These are phyloP conservation scores for Indicator maculatus DNA, from an alignment of 2,113 vertebrate species.

Conservation along the genomic window DNA sequence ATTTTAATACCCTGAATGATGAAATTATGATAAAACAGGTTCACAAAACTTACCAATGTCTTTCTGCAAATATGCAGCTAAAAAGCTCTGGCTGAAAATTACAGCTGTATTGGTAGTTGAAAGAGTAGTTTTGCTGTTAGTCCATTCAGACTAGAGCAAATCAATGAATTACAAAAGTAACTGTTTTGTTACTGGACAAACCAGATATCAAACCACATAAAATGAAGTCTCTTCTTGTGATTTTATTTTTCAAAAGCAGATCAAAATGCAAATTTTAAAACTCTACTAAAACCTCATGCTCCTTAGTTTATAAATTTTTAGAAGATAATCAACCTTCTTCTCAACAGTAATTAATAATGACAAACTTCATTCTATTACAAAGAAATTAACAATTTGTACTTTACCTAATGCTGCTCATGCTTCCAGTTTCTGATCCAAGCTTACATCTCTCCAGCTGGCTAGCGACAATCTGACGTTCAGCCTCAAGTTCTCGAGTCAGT, in stretches of 20 bases:
- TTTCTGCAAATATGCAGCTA: neutral
- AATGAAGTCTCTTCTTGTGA: neutral
- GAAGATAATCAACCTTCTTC: neutral
- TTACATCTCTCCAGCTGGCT: constrained; percentile 99
- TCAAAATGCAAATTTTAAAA: neutral
- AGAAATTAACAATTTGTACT: neutral
- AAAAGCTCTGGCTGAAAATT: neutral
- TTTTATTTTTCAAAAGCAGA: neutral
- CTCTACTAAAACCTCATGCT: neutral
- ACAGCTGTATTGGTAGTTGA: neutral
- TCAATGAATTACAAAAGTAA: neutral
- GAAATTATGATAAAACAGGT: neutral
- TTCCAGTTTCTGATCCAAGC: constrained; percentile 94
- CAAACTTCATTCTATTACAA: neutral
- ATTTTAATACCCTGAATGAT: neutral
- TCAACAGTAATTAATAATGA: neutral
- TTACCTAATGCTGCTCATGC: constrained; percentile 99
- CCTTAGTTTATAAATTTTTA: neutral
- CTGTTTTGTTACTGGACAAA: neutral
- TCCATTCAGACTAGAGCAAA: neutral
- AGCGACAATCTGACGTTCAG: constrained; percentile 95
- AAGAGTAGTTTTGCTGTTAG: neutral
- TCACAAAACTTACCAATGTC: neutral
- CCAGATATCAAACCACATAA: neutral
- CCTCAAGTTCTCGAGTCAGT: constrained; percentile 96